Percentiles rank a stretch among this genome's conserved stretches.
These are phyloP conservation scores for Desmophyllum pertusum DNA, from an alignment of 92 coral and sea anemone species.

Conservation along the genomic window DNA sequence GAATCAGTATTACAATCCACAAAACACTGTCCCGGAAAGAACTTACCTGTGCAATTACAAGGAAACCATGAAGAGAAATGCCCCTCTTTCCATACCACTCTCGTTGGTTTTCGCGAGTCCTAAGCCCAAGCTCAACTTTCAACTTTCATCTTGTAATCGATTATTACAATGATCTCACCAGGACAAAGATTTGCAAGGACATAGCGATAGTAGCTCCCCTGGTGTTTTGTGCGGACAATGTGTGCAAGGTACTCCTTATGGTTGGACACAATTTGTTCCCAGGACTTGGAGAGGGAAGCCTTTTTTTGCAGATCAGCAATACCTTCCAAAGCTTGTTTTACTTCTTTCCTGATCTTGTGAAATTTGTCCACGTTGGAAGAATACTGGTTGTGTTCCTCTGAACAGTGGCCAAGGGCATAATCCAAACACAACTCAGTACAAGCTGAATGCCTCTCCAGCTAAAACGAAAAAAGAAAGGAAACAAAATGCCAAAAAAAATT, in stretches of 20 bases:
- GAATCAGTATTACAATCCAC: no score
- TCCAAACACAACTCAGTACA: conserved; percentile 28
- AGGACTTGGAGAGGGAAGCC: conserved; percentile 23
- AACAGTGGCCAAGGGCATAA: conserved; percentile 32
- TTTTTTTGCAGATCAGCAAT: background rate
- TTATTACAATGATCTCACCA: conserved; percentile 50
- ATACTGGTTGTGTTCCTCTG: background rate
- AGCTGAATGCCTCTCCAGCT: conserved; percentile 21
- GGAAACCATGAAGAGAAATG: conserved; percentile 52
- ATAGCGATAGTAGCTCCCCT: conserved; percentile 24
- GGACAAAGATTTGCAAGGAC: conserved; percentile 38
- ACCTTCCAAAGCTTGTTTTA: background rate
- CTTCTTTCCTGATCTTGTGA: conserved; percentile 1
- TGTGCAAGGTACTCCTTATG: conserved; percentile 30
- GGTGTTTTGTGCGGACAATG: conserved; percentile 33
- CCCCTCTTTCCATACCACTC: conserved; percentile 55
- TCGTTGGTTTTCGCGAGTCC: conserved; percentile 45
- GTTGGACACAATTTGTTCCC: background rate
- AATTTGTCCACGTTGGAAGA: conserved; percentile 7
- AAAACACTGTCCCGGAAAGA: background rate
- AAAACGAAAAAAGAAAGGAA: background rate
- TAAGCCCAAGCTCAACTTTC: conserved; percentile 46
- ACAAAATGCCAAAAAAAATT: background rate
- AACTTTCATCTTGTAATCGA: conserved; percentile 59
- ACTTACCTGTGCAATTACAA: conserved; percentile 48